A percentile compares a stretch with the other conserved stretches of the same genome.
phyloP scores from a whole-genome alignment of 2,888 invertebrate genomes.

The Limnephilus lunatus region DNA sequence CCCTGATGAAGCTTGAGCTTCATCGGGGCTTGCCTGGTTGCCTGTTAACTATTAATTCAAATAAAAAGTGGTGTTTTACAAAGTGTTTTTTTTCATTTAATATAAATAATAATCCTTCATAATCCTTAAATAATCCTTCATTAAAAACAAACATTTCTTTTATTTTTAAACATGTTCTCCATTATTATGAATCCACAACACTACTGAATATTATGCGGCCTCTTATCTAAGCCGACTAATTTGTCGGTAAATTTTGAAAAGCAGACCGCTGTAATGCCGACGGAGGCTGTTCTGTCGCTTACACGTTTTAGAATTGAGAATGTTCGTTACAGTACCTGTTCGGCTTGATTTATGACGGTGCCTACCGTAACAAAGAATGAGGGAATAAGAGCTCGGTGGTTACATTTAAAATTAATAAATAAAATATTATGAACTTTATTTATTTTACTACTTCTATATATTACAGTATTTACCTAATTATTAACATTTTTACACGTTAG shows the following conservation, averaged over 20 bases:
- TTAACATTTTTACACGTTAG: too few relatives aligned
- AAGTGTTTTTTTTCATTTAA: too few relatives aligned
- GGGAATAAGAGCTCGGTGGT: not conserved
- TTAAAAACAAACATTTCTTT: too few relatives aligned
- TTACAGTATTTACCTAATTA: too few relatives aligned
- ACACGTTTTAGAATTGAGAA: conserved; percentile 40
- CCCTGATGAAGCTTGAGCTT: too few relatives aligned
- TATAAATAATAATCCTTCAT: too few relatives aligned
- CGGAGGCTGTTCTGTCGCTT: conserved; percentile 23
- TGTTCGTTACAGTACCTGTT: conserved; percentile 30
- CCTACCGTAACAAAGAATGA: not conserved
- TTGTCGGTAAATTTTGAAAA: conserved; percentile 40
- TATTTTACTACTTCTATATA: too few relatives aligned
- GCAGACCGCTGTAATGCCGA: conserved; percentile 45
- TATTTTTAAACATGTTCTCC: not conserved
- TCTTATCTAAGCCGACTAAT: conserved; percentile 47
- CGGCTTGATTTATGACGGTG: conserved; percentile 19
- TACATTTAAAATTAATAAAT: not conserved
- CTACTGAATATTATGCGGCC: conserved; percentile 43
- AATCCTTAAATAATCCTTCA: too few relatives aligned
- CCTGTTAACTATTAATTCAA: too few relatives aligned
- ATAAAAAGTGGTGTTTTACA: too few relatives aligned
- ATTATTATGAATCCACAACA: not conserved
- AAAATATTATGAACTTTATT: not conserved
- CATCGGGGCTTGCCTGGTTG: too few relatives aligned